Evolutionary conservation across 2,888 invertebrate genomes (phyloP).

Genomic region (Nysson spinosus): DNA sequence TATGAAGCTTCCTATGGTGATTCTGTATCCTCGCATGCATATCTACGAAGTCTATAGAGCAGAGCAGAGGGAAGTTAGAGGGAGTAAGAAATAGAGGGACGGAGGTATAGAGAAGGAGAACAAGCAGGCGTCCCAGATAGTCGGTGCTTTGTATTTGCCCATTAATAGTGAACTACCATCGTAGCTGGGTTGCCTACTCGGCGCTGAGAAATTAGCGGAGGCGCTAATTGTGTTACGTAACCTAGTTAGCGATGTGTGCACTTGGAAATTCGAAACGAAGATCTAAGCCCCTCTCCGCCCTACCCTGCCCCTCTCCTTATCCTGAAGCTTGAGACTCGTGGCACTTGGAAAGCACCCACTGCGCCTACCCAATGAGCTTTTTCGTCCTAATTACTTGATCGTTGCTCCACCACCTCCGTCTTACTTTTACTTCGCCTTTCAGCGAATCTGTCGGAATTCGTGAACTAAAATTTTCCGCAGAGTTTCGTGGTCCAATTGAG

Average conservation of each 20-base stretch:
- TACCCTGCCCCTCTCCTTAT: constrained; percentile 5
- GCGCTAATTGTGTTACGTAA: constrained; percentile 75
- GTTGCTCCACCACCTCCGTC: constrained; percentile 5
- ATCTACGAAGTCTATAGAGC: no score
- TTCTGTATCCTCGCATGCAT: no score
- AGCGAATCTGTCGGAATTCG: no score
- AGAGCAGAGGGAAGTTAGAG: no score
- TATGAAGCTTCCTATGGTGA: no score
- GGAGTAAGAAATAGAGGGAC: neutral
- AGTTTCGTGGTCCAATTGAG: no score
- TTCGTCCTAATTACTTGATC: constrained; percentile 54
- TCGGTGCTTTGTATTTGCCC: constrained; percentile 72
- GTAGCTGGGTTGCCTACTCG: constrained; percentile 66
- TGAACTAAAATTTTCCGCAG: no score
- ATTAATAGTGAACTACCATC: constrained; percentile 74
- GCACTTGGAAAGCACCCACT: neutral
- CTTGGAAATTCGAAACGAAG: constrained; percentile 66
- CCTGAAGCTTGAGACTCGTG: constrained; percentile 5
- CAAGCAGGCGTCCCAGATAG: constrained; percentile 60
- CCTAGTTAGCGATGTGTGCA: constrained; percentile 71
- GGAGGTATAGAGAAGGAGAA: constrained; percentile 3
- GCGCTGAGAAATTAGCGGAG: constrained; percentile 73
- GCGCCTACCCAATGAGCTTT: constrained; percentile 44
- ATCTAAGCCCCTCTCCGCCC: constrained; percentile 38
- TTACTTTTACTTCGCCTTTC: no score